Conservation (phyloP, 1,140 invertebrate genomes). For the Phortica variegata region DNA sequence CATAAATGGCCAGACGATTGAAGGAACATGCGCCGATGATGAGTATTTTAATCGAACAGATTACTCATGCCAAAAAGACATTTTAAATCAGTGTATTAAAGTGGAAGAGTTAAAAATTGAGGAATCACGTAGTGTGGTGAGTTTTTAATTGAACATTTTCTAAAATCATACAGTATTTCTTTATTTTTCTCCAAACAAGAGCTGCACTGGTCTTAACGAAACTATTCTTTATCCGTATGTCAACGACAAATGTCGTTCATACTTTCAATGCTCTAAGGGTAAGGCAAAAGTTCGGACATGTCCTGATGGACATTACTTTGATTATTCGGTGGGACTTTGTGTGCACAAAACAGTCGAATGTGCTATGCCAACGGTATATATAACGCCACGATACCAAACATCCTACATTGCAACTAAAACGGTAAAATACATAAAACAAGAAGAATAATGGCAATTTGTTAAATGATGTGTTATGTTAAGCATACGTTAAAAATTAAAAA, state of each 20-base stretch:
- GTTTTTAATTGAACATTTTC: too few species aligned
- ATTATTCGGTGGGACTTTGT: constrained; percentile 1
- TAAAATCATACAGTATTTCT: constrained; percentile 1
- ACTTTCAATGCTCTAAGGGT: constrained; percentile 14
- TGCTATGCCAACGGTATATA: constrained; percentile 1
- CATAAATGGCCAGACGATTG: constrained; percentile 44
- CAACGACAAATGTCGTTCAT: constrained; percentile 11
- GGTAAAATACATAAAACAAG: too few species aligned
- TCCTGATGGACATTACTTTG: constrained; percentile 10
- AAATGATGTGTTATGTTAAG: too few species aligned
- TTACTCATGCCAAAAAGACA: constrained; percentile 3
- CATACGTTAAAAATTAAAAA: too few species aligned
- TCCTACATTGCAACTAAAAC: too few species aligned
- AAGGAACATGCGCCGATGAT: constrained; percentile 23
- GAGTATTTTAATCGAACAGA: constrained; percentile 28
- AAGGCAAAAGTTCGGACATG: constrained; percentile 12
- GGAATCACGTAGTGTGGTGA: too few species aligned
- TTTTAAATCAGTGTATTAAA: constrained; percentile 1
- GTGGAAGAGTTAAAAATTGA: too few species aligned
- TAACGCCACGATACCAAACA: too few species aligned
- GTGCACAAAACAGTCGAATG: constrained; percentile 8
- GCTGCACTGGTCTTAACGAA: constrained; percentile 9
- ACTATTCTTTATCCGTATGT: constrained; percentile 10
- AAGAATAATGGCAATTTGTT: too few species aligned
- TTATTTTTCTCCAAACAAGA: constrained; percentile 4